A percentile compares a stretch with the other conserved stretches of the same genome.
Evolutionary conservation across 2,888 invertebrate genomes (phyloP).

Genomic region (Agrenia bidenticulata): DNA sequence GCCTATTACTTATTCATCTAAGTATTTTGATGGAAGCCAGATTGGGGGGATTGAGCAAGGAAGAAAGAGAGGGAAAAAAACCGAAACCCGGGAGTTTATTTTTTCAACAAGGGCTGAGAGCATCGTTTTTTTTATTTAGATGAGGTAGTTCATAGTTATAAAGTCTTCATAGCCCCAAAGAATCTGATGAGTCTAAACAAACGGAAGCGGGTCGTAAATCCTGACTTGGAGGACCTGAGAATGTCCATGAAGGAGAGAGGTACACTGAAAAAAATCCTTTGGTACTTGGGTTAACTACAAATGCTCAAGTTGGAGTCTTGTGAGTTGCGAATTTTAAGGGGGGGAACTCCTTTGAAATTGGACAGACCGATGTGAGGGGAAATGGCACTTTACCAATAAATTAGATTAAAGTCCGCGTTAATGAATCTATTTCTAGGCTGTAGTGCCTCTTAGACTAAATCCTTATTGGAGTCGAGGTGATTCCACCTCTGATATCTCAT

Average conservation of each 20-base stretch:
- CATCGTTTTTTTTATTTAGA: not conserved
- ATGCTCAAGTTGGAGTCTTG: too few relatives aligned
- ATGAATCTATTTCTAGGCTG: conserved; percentile 37
- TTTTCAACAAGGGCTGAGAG: conserved; percentile 16
- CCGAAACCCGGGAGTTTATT: conserved; percentile 24
- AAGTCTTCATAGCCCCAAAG: conserved; percentile 9
- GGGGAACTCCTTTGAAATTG: too few relatives aligned
- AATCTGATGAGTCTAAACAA: too few relatives aligned
- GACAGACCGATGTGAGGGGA: not conserved
- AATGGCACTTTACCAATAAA: conserved; percentile 36
- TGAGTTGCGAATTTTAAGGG: too few relatives aligned
- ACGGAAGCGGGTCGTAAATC: too few relatives aligned
- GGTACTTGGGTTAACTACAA: too few relatives aligned
- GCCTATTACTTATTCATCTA: too few relatives aligned
- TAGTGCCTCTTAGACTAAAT: conserved; percentile 29
- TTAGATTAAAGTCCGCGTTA: conserved; percentile 26
- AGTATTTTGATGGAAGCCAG: conserved; percentile 22
- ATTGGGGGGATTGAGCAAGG: conserved; percentile 3
- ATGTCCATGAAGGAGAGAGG: too few relatives aligned
- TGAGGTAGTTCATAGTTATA: conserved; percentile 19
- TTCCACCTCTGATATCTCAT: not conserved
- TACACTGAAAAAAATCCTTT: too few relatives aligned
- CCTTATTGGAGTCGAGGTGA: conserved; percentile 32
- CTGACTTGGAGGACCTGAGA: too few relatives aligned
- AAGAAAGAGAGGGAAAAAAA: conserved; percentile 12